These are phyloP conservation scores for Promerops cafer DNA, from an alignment of 2,113 vertebrate genomes.

Conservation along the genomic window DNA sequence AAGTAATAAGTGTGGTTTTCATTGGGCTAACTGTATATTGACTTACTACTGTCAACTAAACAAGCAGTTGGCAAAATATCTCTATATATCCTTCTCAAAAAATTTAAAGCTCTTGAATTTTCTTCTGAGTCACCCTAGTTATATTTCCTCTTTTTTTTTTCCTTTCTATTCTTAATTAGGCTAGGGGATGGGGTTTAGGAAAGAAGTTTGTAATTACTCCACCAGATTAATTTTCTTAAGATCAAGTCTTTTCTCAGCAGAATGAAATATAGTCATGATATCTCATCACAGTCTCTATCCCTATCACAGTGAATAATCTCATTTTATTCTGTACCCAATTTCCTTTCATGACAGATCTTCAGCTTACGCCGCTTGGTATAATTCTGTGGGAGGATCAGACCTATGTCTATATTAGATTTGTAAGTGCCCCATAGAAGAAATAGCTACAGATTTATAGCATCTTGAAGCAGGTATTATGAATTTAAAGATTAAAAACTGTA, in stretches of 20 bases:
- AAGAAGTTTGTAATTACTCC: neutral
- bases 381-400: neutral
- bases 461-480: neutral
- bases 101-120: neutral
- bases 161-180: neutral
- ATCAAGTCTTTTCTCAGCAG: conserved; percentile 2
- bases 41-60: neutral
- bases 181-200: neutral
- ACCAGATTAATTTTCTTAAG: conserved; percentile 1
- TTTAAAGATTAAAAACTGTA: neutral
- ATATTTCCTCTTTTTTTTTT: neutral
- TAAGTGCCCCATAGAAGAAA: neutral
- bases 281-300: neutral
- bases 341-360: conserved; percentile 28
- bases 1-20: neutral
- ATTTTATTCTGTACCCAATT: neutral
- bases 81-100: neutral
- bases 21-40: neutral
- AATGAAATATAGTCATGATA: conserved; percentile 28
- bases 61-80: neutral
- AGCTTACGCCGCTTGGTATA: neutral
- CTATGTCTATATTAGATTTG: neutral
- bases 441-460: neutral
- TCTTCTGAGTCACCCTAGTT: neutral
- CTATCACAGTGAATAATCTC: conserved; percentile 15